These are phyloP conservation scores for Choloepus didactylus DNA, from an alignment of 2,797 vertebrate genomes.

Conservation along the genomic window DNA sequence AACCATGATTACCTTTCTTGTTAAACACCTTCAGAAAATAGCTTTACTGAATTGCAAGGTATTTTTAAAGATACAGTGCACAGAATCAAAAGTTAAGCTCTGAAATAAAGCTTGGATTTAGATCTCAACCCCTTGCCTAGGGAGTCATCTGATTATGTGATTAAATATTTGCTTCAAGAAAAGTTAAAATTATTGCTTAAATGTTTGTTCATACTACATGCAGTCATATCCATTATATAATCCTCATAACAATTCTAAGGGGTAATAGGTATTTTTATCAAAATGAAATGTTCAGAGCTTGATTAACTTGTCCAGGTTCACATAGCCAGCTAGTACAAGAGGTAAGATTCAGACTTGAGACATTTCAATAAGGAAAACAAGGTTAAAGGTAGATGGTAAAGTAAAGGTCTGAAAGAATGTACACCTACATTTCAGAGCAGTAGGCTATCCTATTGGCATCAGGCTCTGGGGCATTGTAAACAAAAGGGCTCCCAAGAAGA, in stretches of 20 bases:
- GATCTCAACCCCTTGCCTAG: background rate
- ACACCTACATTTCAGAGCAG: background rate
- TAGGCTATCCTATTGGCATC: background rate
- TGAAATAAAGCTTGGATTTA: conserved; percentile 45
- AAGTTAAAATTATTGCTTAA: conserved; percentile 37
- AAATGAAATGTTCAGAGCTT: conserved; percentile 2
- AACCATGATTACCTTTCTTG: conserved; percentile 7
- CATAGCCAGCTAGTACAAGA: background rate
- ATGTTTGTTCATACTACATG: background rate
- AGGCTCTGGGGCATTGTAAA: background rate
- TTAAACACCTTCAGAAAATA: conserved; percentile 58
- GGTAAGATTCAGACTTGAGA: background rate
- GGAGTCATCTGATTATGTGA: conserved; percentile 5
- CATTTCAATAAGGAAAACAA: conserved; percentile 12
- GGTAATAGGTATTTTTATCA: background rate
- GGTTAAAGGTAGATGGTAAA: background rate
- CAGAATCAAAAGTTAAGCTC: conserved; percentile 2
- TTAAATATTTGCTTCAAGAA: conserved; percentile 29
- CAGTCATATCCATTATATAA: conserved; percentile 20
- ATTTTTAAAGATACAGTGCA: conserved; percentile 58
- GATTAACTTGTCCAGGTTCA: conserved; percentile 25
- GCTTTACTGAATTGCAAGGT: conserved; percentile 5
- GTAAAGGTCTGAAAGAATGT: background rate
- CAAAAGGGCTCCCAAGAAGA: background rate
- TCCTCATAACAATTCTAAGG: background rate